Evolutionary conservation across 2,113 vertebrate species (phyloP).

Genomic region (Phycodurus eques): DNA sequence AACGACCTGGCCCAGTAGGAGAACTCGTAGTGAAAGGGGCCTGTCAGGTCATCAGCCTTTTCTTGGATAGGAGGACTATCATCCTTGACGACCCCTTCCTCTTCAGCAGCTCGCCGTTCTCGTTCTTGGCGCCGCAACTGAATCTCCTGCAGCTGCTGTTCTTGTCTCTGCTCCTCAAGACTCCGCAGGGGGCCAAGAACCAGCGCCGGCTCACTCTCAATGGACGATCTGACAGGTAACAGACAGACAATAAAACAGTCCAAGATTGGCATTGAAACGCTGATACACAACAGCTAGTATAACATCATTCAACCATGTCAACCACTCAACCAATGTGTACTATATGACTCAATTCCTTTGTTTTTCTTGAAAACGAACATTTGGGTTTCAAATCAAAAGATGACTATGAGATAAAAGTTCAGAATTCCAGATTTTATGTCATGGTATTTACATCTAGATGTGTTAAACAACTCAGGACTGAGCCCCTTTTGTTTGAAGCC

Average conservation of each 20-base stretch:
- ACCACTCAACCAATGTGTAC: background rate
- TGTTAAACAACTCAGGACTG: too few relatives aligned
- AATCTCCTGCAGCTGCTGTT: slow-evolving; percentile 92
- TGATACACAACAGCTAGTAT: background rate
- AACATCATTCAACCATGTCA: background rate
- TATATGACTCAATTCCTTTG: background rate
- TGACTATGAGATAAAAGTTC: too few relatives aligned
- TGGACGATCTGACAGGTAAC: slow-evolving; percentile 81
- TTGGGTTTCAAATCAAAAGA: too few relatives aligned
- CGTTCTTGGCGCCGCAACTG: slow-evolving; percentile 84
- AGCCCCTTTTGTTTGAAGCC: too few relatives aligned
- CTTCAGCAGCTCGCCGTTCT: slow-evolving; percentile 73
- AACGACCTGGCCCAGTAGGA: slow-evolving; percentile 94
- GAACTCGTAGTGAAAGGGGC: slow-evolving; percentile 92
- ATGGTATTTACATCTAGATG: too few relatives aligned
- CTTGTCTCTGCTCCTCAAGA: slow-evolving; percentile 82
- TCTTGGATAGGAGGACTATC: slow-evolving; percentile 81
- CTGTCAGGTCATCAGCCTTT: slow-evolving; percentile 86
- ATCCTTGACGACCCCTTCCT: slow-evolving; percentile 71
- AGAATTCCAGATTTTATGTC: too few relatives aligned
- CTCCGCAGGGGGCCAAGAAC: slow-evolving; percentile 91
- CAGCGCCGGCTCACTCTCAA: slow-evolving; percentile 95
- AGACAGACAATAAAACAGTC: too few relatives aligned
- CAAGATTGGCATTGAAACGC: background rate
- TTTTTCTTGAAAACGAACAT: too few relatives aligned